These are phyloP conservation scores for Eumaeus atala DNA, from an alignment of 1,140 invertebrate genomes.

Conservation along the genomic window DNA sequence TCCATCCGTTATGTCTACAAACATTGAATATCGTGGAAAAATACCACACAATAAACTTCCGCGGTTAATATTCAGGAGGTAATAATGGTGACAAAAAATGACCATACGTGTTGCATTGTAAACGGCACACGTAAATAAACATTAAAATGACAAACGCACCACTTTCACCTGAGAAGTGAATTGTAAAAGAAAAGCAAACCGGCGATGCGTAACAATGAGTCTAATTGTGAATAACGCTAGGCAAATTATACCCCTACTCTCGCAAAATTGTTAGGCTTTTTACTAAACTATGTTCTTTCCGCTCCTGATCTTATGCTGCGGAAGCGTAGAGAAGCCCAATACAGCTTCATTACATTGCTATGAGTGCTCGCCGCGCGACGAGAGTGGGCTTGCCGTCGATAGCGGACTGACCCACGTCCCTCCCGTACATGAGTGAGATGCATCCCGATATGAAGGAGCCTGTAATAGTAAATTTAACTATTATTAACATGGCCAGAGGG, in stretches of 20 bases:
- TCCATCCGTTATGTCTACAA: constrained; percentile 3
- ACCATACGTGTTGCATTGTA: constrained; percentile 6
- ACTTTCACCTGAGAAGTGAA: constrained; percentile 8
- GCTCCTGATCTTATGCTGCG: no score
- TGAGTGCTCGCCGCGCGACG: no score
- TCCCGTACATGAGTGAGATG: no score
- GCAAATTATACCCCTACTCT: neutral
- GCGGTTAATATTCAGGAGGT: constrained; percentile 8
- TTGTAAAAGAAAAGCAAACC: constrained; percentile 4
- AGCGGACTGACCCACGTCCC: no score
- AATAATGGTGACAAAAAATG: constrained; percentile 8
- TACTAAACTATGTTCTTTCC: no score
- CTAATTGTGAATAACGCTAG: constrained; percentile 3
- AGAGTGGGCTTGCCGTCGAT: no score
- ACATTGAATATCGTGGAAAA: constrained; percentile 8
- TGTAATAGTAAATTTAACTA: no score
- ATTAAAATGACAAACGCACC: constrained; percentile 11
- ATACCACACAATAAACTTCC: constrained; percentile 7
- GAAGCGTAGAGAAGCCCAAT: no score
- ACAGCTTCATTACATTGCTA: no score
- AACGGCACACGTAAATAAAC: neutral
- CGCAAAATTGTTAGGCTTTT: no score
- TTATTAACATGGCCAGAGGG: no score
- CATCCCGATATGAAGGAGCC: no score
- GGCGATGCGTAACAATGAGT: constrained; percentile 7